Conservation (phyloP, 2,888 invertebrate species). For the Plusia festucae region DNA sequence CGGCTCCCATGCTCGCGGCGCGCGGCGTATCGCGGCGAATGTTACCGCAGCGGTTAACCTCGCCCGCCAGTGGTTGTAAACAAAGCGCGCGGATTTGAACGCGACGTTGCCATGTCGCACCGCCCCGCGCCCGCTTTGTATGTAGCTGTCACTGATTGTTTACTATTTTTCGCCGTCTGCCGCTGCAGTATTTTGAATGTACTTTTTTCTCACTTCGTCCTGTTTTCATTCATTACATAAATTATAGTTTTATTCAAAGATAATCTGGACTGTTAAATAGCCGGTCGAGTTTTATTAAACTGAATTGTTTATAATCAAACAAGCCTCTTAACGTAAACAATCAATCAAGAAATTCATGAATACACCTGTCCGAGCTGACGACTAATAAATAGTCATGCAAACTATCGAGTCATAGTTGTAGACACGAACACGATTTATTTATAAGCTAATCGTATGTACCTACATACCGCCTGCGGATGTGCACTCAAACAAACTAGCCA, state of each 20-base stretch:
- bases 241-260: conserved; percentile 2
- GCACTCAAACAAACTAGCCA: conserved; percentile 38
- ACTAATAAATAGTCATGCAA: conserved; percentile 41
- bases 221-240: conserved; percentile 11
- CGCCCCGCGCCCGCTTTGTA: conserved; percentile 55
- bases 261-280: not conserved
- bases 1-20: conserved; percentile 38
- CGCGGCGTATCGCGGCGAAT: conserved; percentile 54
- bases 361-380: conserved; percentile 26
- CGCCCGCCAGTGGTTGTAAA: conserved; percentile 76
- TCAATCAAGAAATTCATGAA: conserved; percentile 19
- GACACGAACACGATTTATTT: conserved; percentile 53
- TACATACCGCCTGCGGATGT: conserved; percentile 47
- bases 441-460: conserved; percentile 39
- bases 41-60: conserved; percentile 71
- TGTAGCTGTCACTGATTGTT: conserved; percentile 68
- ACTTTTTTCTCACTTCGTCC: conserved; percentile 7
- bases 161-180: conserved; percentile 58
- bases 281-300: not conserved
- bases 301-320: not conserved
- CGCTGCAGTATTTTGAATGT: conserved; percentile 20
- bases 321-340: conserved; percentile 1
- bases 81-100: conserved; percentile 77
- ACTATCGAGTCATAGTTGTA: conserved; percentile 41
- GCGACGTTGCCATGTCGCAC: conserved; percentile 78